Base-by-base conservation (phyloP, 2,113 vertebrate genomes). In the Mustela lutreola region DNA sequence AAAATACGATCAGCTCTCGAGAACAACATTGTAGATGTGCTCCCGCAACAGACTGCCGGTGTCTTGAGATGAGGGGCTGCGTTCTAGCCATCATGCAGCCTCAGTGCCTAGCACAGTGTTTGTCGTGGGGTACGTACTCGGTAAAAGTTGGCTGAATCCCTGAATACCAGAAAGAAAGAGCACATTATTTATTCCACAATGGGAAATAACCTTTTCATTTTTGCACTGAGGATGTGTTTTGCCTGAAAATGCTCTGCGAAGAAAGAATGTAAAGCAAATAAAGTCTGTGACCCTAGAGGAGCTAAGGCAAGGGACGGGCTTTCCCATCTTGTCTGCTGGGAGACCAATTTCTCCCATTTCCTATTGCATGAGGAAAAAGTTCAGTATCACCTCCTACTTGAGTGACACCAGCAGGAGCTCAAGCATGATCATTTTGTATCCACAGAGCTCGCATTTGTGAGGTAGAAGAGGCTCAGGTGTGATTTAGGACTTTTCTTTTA, bases 241-340 rank as follows among this genome's bases (percentile, higher is more conserved):
- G 71, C 39, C 36, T 36, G 73, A 96, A 94, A 87, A 71, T 48
- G 19, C 31, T 92, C 85, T 83, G 12, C 39, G 28, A 92, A 94
- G 50, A 95, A 94, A 75, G 62, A 58, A 82, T 58, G 19, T 31
- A 92, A 97, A 75, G 28, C 33, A 42, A 78, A 42, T 48, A 31
- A 89, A 67, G 39, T 45, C 28, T 62, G 15, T 73, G 65, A 87
- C 39, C 39, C 53, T 31, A 56, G 24, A 78, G 76, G 50, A 88
- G 2, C 33, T 19, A 76, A 36, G 26, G 26, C 7, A 48, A 58
- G 10, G 26, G 39, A 60, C 1, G 4, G 87, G 58, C 21, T 92
- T 79, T 80, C 53, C 45, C 65, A 62, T 33, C 56, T 28, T 71
- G 21, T 89, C 63, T 93, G 5, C 53, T 58, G 71, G 67, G 45